Conservation (phyloP, 1,140 invertebrate genomes). For the Lutraria rhynchaena region DNA sequence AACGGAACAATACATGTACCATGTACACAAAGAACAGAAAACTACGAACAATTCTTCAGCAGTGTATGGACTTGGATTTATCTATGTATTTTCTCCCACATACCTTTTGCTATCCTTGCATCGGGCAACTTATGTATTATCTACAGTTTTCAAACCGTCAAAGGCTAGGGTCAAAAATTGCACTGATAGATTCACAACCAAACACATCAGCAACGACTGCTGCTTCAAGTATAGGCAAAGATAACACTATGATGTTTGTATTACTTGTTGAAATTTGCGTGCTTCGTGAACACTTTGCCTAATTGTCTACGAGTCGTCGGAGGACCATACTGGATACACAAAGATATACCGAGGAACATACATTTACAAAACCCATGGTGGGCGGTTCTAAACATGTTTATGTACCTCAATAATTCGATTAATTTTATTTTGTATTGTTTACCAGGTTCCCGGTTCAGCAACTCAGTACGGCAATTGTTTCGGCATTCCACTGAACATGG, state of each 20-base stretch:
- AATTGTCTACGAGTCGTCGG: slow-evolving; percentile 66
- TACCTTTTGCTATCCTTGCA: slow-evolving; percentile 62
- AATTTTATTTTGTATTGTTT: slow-evolving; percentile 76
- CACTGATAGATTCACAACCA: no score
- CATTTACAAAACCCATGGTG: slow-evolving; percentile 51
- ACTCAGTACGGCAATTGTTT: slow-evolving; percentile 55
- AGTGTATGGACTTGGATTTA: slow-evolving; percentile 70
- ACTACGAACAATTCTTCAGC: slow-evolving; percentile 54
- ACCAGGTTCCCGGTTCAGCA: slow-evolving; percentile 68
- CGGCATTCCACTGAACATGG: neutral
- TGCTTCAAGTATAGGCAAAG: neutral
- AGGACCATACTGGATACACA: slow-evolving; percentile 51
- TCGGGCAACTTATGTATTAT: slow-evolving; percentile 65
- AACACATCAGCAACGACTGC: neutral
- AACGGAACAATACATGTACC: neutral
- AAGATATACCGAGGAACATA: slow-evolving; percentile 1
- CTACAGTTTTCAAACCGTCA: slow-evolving; percentile 17
- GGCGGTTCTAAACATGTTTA: slow-evolving; percentile 61
- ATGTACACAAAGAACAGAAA: slow-evolving; percentile 30
- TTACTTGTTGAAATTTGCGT: slow-evolving; percentile 64
- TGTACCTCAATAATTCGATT: slow-evolving; percentile 70
- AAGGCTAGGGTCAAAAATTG: slow-evolving; percentile 5
- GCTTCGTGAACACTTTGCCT: slow-evolving; percentile 63
- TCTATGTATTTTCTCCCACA: slow-evolving; percentile 63
- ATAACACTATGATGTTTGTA: slow-evolving; percentile 64